Evolutionary conservation across 2,797 vertebrate genomes (phyloP).

Genomic region (Rhodeus uyekii): DNA sequence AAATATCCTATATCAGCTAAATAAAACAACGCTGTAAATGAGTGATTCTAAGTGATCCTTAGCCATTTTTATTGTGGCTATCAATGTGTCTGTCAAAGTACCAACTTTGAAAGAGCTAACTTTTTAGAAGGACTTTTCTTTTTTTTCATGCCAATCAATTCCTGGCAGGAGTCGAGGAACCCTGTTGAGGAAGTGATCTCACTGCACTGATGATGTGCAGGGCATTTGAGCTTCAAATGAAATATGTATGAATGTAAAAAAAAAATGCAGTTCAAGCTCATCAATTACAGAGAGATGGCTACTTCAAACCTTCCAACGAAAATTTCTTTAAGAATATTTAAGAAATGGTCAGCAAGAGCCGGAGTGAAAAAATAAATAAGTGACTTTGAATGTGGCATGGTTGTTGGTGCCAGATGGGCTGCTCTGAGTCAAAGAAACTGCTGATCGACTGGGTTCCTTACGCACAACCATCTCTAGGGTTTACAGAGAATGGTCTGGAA

Average conservation of each 20-base stretch:
- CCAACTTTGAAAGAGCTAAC: not conserved
- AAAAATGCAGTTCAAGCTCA: conserved; percentile 8
- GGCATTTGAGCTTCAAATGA: conserved; percentile 33
- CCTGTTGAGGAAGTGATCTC: conserved; percentile 9
- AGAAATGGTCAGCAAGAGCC: not conserved
- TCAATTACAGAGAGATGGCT: conserved; percentile 23
- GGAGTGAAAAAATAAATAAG: not conserved
- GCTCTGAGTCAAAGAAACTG: not conserved
- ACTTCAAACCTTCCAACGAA: not conserved
- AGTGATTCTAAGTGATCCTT: too few species aligned
- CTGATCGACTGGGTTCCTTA: not conserved
- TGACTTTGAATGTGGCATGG: not conserved
- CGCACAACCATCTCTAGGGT: not conserved
- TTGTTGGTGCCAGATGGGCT: not conserved
- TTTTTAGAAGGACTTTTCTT: not conserved
- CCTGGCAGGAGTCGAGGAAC: not conserved
- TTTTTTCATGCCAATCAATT: conserved; percentile 8
- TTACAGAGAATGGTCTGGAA: not conserved
- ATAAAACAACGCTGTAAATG: not conserved
- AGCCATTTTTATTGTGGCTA: too few species aligned
- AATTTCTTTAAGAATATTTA: not conserved
- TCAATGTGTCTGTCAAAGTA: not conserved
- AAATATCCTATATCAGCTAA: not conserved
- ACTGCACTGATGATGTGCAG: conserved; percentile 3
- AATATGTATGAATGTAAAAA: conserved; percentile 48